Evolutionary conservation across 1,140 invertebrate genomes (phyloP).

Genomic region (Drosophila sucinea): DNA sequence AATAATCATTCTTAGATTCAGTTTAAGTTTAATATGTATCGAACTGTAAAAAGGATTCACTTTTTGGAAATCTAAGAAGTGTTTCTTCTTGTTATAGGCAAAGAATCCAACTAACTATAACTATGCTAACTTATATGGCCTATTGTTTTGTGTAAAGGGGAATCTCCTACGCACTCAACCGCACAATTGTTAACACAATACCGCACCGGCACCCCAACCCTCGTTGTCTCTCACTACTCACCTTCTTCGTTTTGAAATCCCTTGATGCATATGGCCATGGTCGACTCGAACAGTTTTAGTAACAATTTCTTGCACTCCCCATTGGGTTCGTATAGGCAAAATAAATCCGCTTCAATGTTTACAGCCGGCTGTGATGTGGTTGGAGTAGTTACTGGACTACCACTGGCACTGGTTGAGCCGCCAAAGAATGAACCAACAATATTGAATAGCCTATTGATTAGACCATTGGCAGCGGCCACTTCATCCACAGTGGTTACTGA

Average conservation of each 20-base stretch:
- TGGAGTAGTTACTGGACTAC: background rate
- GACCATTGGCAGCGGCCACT: constrained; percentile 34
- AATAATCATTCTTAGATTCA: too few species aligned
- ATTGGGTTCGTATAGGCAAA: constrained; percentile 64
- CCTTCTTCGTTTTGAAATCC: constrained; percentile 80
- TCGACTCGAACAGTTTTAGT: constrained; percentile 76
- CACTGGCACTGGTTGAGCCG: constrained; percentile 13
- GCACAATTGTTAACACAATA: constrained; percentile 32
- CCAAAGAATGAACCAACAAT: constrained; percentile 74
- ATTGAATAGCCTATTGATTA: constrained; percentile 67
- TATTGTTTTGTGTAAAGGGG: background rate
- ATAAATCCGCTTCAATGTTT: constrained; percentile 66
- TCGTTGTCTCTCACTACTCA: constrained; percentile 62
- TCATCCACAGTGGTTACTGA: constrained; percentile 26
- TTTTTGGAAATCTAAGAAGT: too few species aligned
- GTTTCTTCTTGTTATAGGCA: too few species aligned
- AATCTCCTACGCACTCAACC: constrained; percentile 23
- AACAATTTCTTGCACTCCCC: constrained; percentile 77
- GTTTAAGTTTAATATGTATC: too few species aligned
- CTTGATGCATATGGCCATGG: constrained; percentile 81
- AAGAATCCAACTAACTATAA: background rate
- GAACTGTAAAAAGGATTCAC: too few species aligned
- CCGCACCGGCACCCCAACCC: constrained; percentile 1
- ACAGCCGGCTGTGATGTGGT: constrained; percentile 11
- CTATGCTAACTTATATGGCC: background rate